Base-by-base conservation (phyloP, 2,113 vertebrate species). In the Emydura subglobosa region DNA sequence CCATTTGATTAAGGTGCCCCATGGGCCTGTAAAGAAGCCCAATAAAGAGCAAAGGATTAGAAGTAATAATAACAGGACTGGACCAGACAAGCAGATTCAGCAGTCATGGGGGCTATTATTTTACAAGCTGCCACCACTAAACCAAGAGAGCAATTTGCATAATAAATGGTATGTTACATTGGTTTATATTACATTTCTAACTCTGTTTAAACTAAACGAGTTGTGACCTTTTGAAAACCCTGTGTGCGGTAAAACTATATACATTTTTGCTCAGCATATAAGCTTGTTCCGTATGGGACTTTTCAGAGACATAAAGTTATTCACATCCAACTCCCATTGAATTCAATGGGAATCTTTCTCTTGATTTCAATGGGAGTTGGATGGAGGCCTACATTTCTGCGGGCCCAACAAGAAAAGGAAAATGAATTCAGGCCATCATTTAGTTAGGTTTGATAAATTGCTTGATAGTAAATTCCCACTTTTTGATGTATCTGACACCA, bases 21-120 rank as follows among this genome's bases (percentile, higher is more conserved):
- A 8, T 59, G 74, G 29, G 92, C 68, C 81, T 79, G 10, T 76
- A 87, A 25, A 91, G 55, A 7, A 90, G 85, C 82, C 39, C 44
- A 91, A 47, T 42, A 87, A 96, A 85, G 29, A 94, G 6, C 12
- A 94, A 95, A 88, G 31, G 39, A 87, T 95, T 93, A 97, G 49
- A 42, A 90, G 10, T 65, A 86, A 92, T 87, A 91, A 94, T 87
- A 76, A 55, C 1, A 80, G 6, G 29, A 87, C 19, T 83, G n/a
- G 12, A 79, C 78, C 49, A 91, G 54, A 89, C 88, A 87, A 76
- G 49, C 88, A 94, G 57, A 92, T n/a, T 96, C 85, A 96, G 89
- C 90, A 83, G 80, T 78, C 81, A 81, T 21, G 44, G 3, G 21
- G 88, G 76, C 76, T 31, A 94, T 44, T 91, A 93, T 82, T 97